These are phyloP conservation scores for Trichonephila clavata DNA, from an alignment of 1,140 invertebrate genomes.

Conservation along the genomic window DNA sequence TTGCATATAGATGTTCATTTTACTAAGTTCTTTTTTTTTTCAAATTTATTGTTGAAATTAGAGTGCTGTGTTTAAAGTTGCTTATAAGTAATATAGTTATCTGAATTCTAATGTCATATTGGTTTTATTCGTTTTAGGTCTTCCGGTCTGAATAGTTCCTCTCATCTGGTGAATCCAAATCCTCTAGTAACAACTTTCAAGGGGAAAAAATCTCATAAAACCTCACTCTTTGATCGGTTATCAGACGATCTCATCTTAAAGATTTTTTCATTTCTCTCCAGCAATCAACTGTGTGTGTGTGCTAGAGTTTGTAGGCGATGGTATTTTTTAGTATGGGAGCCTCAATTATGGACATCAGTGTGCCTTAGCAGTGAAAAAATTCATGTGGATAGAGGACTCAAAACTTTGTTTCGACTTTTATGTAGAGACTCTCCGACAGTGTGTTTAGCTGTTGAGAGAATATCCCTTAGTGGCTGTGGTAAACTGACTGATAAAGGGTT, in stretches of 20 bases:
- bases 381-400: slow-evolving; percentile 86
- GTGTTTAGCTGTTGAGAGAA: slow-evolving; percentile 84
- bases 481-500: slow-evolving; percentile 89
- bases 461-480: slow-evolving; percentile 87
- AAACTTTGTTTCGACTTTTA: slow-evolving; percentile 82
- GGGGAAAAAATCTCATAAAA: slow-evolving; percentile 78
- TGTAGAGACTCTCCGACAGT: slow-evolving; percentile 82
- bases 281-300: slow-evolving; percentile 88
- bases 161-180: slow-evolving; percentile 31
- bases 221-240: slow-evolving; percentile 81
- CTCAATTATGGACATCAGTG: slow-evolving; percentile 88
- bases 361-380: slow-evolving; percentile 85
- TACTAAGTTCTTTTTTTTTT: not conserved
- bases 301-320: slow-evolving; percentile 91
- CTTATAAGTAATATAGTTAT: not conserved
- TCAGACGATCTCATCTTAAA: slow-evolving; percentile 83
- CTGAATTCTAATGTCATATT: not conserved
- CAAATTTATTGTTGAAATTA: too few species aligned
- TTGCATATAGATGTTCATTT: not conserved
- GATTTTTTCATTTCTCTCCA: slow-evolving; percentile 88
- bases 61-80: not conserved
- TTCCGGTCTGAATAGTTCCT: slow-evolving; percentile 4
- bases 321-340: slow-evolving; percentile 91
- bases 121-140: slow-evolving; percentile 43
- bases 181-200: slow-evolving; percentile 73